Evolutionary conservation across 64 coral and sea anemone species (phyloP), one percentile per base, ranked within the genome.

Genomic region (Montipora foliosa): DNA sequence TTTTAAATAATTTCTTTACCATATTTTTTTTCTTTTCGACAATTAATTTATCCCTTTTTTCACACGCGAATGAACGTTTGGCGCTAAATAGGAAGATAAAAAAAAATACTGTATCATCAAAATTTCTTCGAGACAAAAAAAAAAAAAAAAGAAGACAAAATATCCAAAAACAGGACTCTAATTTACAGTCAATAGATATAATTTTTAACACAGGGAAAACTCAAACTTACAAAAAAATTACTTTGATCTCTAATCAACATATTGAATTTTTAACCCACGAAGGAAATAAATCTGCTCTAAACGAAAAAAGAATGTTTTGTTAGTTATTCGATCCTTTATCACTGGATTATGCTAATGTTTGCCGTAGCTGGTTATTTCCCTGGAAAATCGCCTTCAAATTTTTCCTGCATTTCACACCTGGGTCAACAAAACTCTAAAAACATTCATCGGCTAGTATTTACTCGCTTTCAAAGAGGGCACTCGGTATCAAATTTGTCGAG

Each of bases 371-470:
- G 44, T 72, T 49, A 86, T 70, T 86, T 70, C 8, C 29, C 13
- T 70, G 82, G 66, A 86, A 86, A 15, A 86, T 71, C 62, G 67
- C 62, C 82, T 71, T 51, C 17, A 29, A 72, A 72, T 8, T 71
- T 71, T 86, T 71, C 49, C 68, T 10, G 45, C 44, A 8, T 8
- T 68, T 50, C 15, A 48, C 82, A 86, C 82, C 82, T 86, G 82
- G 82, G 82, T 86, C 82, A 86, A 86, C 66, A 86, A 0, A 49
- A 72, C 44, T n/a, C 62, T 86, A 86, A 86, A 86, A 71, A 64
- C 1, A 15, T 67, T 67, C 60, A 83, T 44, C 74, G 20, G 24
- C 15, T 21, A 22, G 46, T 72, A 72, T 72, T 86, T 86, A 86
- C 82, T 46, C 64, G 46, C 7, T 50, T 47, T 71, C 48, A 71